These are phyloP conservation scores for Harmothoe impar DNA, from an alignment of 2,888 invertebrate genomes.

Conservation along the genomic window DNA sequence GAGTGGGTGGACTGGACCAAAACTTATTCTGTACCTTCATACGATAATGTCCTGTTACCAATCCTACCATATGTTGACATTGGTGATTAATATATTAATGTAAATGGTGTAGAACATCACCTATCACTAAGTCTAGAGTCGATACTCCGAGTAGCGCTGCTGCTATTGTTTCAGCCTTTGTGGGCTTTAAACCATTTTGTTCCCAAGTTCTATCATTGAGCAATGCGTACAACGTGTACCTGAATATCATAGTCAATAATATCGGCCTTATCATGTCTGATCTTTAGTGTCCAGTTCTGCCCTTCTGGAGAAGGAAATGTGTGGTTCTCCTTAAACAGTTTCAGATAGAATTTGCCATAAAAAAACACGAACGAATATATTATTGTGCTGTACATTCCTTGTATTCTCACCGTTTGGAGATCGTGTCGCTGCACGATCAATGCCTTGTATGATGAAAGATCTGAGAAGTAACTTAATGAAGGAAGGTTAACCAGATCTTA, in stretches of 20 bases:
- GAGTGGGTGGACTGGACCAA: constrained; percentile 96
- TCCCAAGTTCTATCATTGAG: constrained; percentile 30
- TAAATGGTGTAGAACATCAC: constrained; percentile 4
- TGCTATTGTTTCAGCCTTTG: neutral
- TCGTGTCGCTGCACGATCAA: neutral
- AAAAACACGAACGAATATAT: neutral
- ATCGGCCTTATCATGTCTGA: neutral
- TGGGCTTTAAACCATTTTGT: constrained; percentile 55
- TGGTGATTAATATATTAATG: constrained; percentile 86
- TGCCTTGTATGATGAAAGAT: constrained; percentile 10
- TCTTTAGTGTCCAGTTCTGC: too few relatives aligned
- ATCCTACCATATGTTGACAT: constrained; percentile 98
- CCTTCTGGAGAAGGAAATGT: too few relatives aligned
- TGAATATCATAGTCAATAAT: neutral
- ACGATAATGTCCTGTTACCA: constrained; percentile 91
- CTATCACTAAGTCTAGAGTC: neutral
- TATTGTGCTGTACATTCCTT: constrained; percentile 41
- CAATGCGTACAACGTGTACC: constrained; percentile 43
- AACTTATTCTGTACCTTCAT: constrained; percentile 89
- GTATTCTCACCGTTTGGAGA: neutral
- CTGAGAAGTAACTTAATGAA: neutral
- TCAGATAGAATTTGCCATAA: neutral
- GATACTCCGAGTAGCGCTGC: constrained; percentile 9
- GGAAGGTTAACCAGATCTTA: neutral
- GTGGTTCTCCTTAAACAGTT: too few relatives aligned